A percentile compares a stretch with the other conserved stretches of the same genome.
Evolutionary conservation across 1,140 invertebrate genomes (phyloP).

Genomic region (Drosophila lacertosa): DNA sequence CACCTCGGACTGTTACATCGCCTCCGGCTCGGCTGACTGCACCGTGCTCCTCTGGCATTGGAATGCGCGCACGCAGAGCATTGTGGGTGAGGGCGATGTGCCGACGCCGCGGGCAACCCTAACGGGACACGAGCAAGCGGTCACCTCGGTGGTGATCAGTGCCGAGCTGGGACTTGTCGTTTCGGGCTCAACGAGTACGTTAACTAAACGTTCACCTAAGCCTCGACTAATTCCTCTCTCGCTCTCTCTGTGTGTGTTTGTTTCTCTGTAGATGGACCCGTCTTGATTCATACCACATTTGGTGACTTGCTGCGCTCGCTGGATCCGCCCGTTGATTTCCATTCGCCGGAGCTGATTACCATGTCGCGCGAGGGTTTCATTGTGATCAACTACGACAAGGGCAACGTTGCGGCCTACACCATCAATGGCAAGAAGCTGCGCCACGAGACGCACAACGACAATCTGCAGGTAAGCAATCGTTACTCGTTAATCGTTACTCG

Average conservation of each 20-base stretch:
- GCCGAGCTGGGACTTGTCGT: conserved; percentile 99
- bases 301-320: conserved; percentile 97
- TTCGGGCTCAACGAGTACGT: conserved; percentile 93
- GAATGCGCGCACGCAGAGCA: conserved; percentile 97
- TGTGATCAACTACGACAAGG: conserved; percentile 95
- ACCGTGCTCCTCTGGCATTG: conserved; percentile 99
- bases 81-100: conserved; percentile 97
- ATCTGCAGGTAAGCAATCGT: conserved; percentile 91
- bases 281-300: conserved; percentile 98
- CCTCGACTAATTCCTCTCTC: too few species aligned
- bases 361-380: conserved; percentile 98
- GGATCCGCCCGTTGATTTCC: conserved; percentile 91
- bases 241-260: background rate
- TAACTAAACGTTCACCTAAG: too few species aligned
- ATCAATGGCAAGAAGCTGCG: conserved; percentile 95
- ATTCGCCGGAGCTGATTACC: conserved; percentile 95
- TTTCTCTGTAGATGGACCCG: conserved; percentile 91
- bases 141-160: conserved; percentile 97
- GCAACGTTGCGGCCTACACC: conserved; percentile 96
- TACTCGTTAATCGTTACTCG: background rate
- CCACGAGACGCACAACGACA: conserved; percentile 96
- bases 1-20: conserved; percentile 99
- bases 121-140: conserved; percentile 97
- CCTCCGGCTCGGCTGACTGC: conserved; percentile 98
- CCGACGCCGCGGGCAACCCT: conserved; percentile 97